Percentiles rank a stretch among this genome's conserved stretches.
Conservation (phyloP, 2,888 invertebrate genomes). For the Netelia inedita region DNA sequence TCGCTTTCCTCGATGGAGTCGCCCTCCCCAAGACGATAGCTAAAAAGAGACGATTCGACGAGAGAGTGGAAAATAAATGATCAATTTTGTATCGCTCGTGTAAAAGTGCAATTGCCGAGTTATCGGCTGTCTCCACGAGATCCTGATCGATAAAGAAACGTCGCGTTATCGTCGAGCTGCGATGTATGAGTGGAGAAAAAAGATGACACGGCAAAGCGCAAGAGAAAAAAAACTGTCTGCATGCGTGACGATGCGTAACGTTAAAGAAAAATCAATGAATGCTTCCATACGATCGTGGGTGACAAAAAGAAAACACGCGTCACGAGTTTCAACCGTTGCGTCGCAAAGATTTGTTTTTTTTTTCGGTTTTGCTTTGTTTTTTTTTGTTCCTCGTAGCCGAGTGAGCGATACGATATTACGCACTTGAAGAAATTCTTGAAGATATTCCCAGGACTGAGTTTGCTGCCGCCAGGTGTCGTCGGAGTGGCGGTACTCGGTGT, state of each 20-base stretch:
- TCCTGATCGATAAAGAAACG: not conserved
- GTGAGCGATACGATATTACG: conserved; percentile 83
- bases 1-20: conserved; percentile 17
- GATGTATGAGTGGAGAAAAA: conserved; percentile 33
- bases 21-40: conserved; percentile 23
- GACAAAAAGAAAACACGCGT: conserved; percentile 70
- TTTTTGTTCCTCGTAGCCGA: conserved; percentile 75
- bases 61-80: conserved; percentile 21
- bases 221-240: conserved; percentile 30
- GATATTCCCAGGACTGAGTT: conserved; percentile 95
- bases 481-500: conserved; percentile 87
- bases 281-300: conserved; percentile 5
- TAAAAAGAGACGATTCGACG: conserved; percentile 35
- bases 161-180: conserved; percentile 20
- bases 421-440: conserved; percentile 99
- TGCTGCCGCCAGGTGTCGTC: conserved; percentile 88
- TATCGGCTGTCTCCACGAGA: not conserved
- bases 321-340: conserved; percentile 69
- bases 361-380: conserved; percentile 44
- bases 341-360: conserved; percentile 45
- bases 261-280: conserved; percentile 39
- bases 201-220: conserved; percentile 48
- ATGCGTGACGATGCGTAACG: conserved; percentile 56
- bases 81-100: conserved; percentile 12
- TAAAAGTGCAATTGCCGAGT: not conserved